Percentiles rank a stretch among this genome's conserved stretches.
Evolutionary conservation across 2,888 invertebrate genomes (phyloP).

Genomic region (Hypena proboscidalis): DNA sequence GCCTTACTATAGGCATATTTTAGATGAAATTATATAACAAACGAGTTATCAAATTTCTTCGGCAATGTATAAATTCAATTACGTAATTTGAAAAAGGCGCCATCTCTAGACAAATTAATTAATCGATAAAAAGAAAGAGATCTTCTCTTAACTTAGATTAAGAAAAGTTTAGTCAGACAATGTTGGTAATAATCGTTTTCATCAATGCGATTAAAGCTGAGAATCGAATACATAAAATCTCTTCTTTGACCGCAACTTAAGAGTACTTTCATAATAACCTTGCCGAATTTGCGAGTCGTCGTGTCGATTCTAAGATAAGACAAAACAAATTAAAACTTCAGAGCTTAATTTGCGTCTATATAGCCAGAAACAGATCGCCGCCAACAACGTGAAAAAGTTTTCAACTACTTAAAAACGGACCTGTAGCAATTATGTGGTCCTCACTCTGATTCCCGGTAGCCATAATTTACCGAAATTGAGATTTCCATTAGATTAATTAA

Average conservation of each 20-base stretch:
- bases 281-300: constrained; percentile 24
- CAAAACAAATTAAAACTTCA: constrained; percentile 43
- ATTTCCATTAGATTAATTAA: constrained; percentile 29
- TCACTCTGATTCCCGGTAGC: constrained; percentile 12
- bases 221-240: background rate
- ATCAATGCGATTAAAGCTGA: background rate
- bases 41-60: too few species aligned
- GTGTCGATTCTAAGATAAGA: constrained; percentile 39
- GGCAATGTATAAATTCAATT: too few species aligned
- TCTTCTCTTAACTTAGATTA: too few species aligned
- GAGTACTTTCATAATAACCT: constrained; percentile 23
- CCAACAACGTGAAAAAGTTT: constrained; percentile 28
- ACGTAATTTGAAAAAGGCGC: too few species aligned
- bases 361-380: constrained; percentile 26
- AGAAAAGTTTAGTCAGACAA: too few species aligned
- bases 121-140: too few species aligned
- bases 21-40: too few species aligned
- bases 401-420: constrained; percentile 29
- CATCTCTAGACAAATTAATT: too few species aligned
- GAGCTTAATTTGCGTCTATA: constrained; percentile 34
- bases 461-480: constrained; percentile 21
- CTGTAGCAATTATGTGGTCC: constrained; percentile 36
- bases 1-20: too few species aligned
- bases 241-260: constrained; percentile 12
- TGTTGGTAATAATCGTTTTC: too few species aligned